Evolutionary conservation across 2,888 invertebrate genomes (phyloP), one percentile per base, ranked within the genome.

Genomic region (Thymelicus acteon): DNA sequence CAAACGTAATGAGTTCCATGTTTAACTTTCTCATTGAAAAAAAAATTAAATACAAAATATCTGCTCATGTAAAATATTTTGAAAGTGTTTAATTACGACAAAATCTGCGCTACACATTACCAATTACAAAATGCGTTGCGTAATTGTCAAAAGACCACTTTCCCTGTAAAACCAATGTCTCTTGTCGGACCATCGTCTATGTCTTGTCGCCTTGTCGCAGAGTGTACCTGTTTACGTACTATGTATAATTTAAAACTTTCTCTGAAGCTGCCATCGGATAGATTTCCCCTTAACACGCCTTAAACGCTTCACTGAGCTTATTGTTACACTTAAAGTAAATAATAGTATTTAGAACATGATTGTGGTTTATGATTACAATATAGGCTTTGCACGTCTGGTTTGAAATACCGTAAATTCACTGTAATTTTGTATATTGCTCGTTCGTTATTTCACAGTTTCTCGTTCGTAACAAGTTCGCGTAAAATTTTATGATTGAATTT

Each of bases 211-310:
- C 79, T 83, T 84, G 87, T 86, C 84, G 75, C 82, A 80, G 82
- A 24, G 65, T 84, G 86, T 88, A 86, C 90, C 82, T 88, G 88
- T 91, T 91, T 86, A 88, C 86, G 81, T 84, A 83, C 86, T 82
- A 82, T 83, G 87, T 91, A 90, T 90, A 92, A 92, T 93, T 92
- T 92, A 84, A 87, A 89, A 93, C 93, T 93, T 93, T 93, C 92
- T 88, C 91, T 82, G 80, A 82, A 84, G 78, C 79, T 78, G 80
- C 80, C 78, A 80, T 81, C 78, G 82, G 79, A 81, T 80, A 83
- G 86, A 86, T 90, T 91, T 91, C 90, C 87, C 90, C 89, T 88
- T 85, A 84, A 77, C 80, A 79, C 78, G 19, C 19, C 72, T 75
- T 81, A 82, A 78, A 83, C 79, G 86, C 84, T 85, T 85, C 87